Base-by-base conservation (phyloP, 2,113 vertebrate species). In the Sitta europaea region DNA sequence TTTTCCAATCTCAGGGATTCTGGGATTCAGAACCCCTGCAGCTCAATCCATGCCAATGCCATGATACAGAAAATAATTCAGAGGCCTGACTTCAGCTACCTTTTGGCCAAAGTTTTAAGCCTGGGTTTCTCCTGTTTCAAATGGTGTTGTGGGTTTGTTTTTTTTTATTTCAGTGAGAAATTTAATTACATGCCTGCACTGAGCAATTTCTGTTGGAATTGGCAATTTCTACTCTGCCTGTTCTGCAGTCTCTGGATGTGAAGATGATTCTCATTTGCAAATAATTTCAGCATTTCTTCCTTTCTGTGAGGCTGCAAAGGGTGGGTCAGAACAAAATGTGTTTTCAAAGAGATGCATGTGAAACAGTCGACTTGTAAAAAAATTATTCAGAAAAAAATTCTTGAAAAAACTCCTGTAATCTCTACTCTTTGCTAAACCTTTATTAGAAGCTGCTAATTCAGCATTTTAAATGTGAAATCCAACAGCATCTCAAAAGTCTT, bases 171-270 rank as follows among this genome's bases (percentile, higher is more conserved):
- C 38, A 31, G 33, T 55, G 68, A 63, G 50, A 83, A 94, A 93
- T 86, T 90, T 92, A 93, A 96, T 95, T 86, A 59, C 55, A 33
- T 74, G 67, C 40, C 67, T 70, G 3, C 58, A 45, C 79, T 55
- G 82, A 90, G 79, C 62, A 90, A 72, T 92, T 95, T 68, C 50
- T 90, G 42, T 80, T 90, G 66, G 76, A 76, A 90, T 80, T 96
- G 73, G 58, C 72, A 54, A 29, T 93, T 95, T 90, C 79, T 83
- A 13, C 74, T 83, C 78, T 54, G 45, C 71, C 67, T 79, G 12
- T 76, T 88, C 74, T 55, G 31, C 61, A 55, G 77, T 51, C 42
- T 62, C 63, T 93, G 88, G 70, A 66, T 76, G 53, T 18, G 65
- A 62, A 90, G 74, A 58, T 66, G 75, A 88, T 93, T 90, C 78